A percentile compares a stretch with the other conserved stretches of the same genome.
These are phyloP conservation scores for Apodemus agrarius DNA, from an alignment of 2,797 vertebrate genomes.

Conservation along the genomic window DNA sequence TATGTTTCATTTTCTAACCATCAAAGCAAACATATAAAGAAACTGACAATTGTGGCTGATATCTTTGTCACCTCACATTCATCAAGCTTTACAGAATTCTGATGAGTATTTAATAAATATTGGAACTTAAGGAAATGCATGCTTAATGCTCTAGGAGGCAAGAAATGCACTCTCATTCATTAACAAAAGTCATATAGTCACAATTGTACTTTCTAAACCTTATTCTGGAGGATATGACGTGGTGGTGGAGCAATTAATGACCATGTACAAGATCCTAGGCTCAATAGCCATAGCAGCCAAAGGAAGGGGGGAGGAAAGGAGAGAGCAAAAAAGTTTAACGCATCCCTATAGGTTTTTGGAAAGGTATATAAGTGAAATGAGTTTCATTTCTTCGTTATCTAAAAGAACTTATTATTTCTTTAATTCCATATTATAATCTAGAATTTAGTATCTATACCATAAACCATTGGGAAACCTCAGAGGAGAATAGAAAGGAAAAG, in stretches of 20 bases:
- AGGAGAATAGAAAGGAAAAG: background rate
- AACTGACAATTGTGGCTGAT: constrained; percentile 9
- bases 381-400: background rate
- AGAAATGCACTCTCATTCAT: constrained; percentile 24
- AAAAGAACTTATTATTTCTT: constrained; percentile 7
- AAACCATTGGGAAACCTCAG: background rate
- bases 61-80: constrained; percentile 13
- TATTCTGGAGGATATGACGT: background rate
- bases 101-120: constrained; percentile 55
- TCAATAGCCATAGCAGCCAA: background rate
- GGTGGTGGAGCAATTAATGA: background rate
- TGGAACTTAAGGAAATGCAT: constrained; percentile 12
- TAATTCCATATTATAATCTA: constrained; percentile 41
- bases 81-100: constrained; percentile 32
- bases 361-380: constrained; percentile 19
- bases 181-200: constrained; percentile 34
- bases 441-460: background rate
- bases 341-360: constrained; percentile 22
- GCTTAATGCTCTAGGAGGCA: background rate
- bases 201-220: constrained; percentile 25
- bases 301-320: no score
- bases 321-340: constrained; percentile 2
- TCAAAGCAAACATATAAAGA: constrained; percentile 58
- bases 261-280: background rate
- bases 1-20: constrained; percentile 19